phyloP scores from a whole-genome alignment of 2,797 vertebrate species.

The Falco biarmicus region DNA sequence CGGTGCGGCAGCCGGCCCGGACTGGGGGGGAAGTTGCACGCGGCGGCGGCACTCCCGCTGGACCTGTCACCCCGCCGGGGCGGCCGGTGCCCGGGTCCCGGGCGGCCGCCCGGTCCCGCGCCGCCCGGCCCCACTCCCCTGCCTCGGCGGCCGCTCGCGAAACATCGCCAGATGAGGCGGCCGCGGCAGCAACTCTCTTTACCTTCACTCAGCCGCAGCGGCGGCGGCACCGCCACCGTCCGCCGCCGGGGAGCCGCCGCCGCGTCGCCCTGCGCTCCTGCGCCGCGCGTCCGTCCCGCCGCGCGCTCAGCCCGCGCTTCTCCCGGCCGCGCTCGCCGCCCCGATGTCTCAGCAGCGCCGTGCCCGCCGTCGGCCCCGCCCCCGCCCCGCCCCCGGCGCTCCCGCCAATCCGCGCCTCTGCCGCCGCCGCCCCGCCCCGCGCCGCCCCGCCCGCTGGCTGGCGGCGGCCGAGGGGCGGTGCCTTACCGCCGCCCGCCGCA shows the following conservation, averaged over 20 bases:
- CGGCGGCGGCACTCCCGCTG: background rate
- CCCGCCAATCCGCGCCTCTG: background rate
- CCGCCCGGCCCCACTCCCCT: background rate
- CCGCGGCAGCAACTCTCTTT: constrained; percentile 23
- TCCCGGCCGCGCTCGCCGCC: background rate
- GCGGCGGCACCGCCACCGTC: background rate
- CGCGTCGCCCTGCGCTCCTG: background rate
- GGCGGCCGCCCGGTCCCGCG: background rate
- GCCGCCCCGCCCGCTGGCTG: background rate
- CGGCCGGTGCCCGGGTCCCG: background rate
- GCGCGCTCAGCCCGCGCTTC: background rate
- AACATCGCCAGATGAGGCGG: background rate
- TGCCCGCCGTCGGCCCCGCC: background rate
- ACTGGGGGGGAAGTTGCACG: background rate
- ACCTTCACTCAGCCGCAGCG: background rate
- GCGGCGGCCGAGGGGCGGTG: background rate
- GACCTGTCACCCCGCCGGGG: background rate
- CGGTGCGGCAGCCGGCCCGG: background rate
- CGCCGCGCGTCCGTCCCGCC: background rate
- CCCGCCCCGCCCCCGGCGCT: background rate
- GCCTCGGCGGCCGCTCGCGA: background rate
- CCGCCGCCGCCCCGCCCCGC: no score
- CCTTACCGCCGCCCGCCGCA: background rate
- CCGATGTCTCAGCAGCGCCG: background rate
- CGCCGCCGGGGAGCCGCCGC: background rate